A percentile compares a stretch with the other conserved stretches of the same genome.
These are phyloP conservation scores for Thymelicus acteon DNA, from an alignment of 2,888 invertebrate genomes.

Conservation along the genomic window DNA sequence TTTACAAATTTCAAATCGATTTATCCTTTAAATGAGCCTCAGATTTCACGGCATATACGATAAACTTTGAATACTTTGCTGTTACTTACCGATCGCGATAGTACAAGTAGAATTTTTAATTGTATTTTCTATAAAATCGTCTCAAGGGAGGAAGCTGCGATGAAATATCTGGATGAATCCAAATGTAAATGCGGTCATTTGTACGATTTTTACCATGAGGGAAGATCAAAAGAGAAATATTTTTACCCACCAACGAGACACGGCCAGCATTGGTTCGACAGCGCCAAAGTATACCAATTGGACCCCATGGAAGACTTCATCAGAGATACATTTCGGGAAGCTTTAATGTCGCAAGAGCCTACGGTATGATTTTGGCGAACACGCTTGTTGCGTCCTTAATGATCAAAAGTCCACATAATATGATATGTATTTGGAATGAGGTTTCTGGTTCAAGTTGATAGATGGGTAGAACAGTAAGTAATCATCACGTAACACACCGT, in stretches of 20 bases:
- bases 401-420: no score
- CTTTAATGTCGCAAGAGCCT: constrained; percentile 58
- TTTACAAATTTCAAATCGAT: no score
- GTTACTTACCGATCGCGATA: no score
- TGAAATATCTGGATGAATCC: constrained; percentile 60
- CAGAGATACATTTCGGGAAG: constrained; percentile 60
- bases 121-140: not conserved
- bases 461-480: no score
- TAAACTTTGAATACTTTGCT: no score
- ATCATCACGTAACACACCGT: no score
- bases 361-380: constrained; percentile 52
- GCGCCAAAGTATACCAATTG: constrained; percentile 69
- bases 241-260: constrained; percentile 64
- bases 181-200: constrained; percentile 73
- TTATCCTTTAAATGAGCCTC: no score
- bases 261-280: constrained; percentile 61
- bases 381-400: not conserved
- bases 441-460: no score
- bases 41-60: no score
- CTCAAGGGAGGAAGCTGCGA: constrained; percentile 60
- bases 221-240: constrained; percentile 60
- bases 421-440: no score
- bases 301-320: constrained; percentile 72
- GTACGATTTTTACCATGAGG: constrained; percentile 63
- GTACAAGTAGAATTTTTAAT: no score